Conservation (phyloP, 2,888 invertebrate species). For the Mimumesa dahlbomi region DNA sequence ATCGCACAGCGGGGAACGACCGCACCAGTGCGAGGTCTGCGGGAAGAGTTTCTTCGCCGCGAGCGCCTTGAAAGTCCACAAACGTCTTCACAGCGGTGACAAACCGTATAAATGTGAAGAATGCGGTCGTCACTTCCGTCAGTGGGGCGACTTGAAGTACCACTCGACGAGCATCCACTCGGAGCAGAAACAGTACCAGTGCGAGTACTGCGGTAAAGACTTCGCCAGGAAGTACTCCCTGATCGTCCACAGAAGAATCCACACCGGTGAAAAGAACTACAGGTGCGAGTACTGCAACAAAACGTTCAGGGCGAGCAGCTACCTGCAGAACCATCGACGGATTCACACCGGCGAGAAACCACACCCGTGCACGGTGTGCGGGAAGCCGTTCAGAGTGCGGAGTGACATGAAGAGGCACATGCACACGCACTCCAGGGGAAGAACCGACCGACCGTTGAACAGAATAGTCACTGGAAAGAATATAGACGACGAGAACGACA, state of each 20-base stretch:
- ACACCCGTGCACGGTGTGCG: constrained; percentile 88
- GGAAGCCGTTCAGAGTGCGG: constrained; percentile 88
- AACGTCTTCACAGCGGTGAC: constrained; percentile 90
- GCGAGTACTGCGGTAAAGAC: constrained; percentile 93
- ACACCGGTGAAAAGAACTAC: constrained; percentile 93
- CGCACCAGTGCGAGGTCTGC: constrained; percentile 89
- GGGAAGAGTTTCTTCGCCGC: constrained; percentile 92
- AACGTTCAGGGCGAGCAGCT: constrained; percentile 92
- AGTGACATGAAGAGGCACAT: constrained; percentile 92
- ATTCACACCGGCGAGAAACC: constrained; percentile 94
- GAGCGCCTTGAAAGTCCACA: constrained; percentile 91
- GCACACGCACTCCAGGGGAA: constrained; percentile 84
- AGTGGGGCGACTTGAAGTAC: constrained; percentile 94
- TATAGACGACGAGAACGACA: constrained; percentile 48
- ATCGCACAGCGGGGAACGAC: constrained; percentile 89
- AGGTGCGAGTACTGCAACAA: constrained; percentile 92
- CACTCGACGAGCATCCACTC: constrained; percentile 92
- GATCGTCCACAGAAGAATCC: constrained; percentile 91
- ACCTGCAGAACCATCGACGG: constrained; percentile 90
- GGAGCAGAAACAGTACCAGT: constrained; percentile 90
- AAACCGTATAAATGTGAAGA: constrained; percentile 91
- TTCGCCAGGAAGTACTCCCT: constrained; percentile 94
- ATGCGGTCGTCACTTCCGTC: constrained; percentile 90
- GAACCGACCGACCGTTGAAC: constrained; percentile 66
- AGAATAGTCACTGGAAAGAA: constrained; percentile 69